Percentiles rank a stretch among this genome's conserved stretches.
These are phyloP conservation scores for Pammene fasciana DNA, from an alignment of 2,888 invertebrate genomes.

Conservation along the genomic window DNA sequence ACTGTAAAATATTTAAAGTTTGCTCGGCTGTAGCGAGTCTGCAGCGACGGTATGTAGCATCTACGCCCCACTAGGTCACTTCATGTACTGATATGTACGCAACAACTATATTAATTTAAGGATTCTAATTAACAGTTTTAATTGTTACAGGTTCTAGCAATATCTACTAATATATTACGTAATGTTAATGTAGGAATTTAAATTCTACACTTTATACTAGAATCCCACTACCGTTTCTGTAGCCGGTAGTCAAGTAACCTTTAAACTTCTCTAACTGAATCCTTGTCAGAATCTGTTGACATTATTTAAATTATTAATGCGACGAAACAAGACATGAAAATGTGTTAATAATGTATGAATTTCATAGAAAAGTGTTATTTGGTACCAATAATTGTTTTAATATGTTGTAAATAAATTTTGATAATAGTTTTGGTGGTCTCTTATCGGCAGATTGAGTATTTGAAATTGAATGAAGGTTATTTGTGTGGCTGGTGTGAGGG, in stretches of 20 bases:
- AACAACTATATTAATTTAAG: slow-evolving; percentile 64
- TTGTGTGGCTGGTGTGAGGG: slow-evolving; percentile 18
- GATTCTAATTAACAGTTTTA: slow-evolving; percentile 71
- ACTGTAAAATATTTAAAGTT: slow-evolving; percentile 61
- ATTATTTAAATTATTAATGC: slow-evolving; percentile 56
- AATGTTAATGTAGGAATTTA: slow-evolving; percentile 62
- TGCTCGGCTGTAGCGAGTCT: slow-evolving; percentile 58
- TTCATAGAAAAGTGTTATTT: slow-evolving; percentile 39
- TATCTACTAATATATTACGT: slow-evolving; percentile 70
- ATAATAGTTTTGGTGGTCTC: slow-evolving; percentile 28
- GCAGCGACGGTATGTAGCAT: slow-evolving; percentile 71
- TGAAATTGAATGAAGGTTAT: neutral
- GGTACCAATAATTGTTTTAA: slow-evolving; percentile 37
- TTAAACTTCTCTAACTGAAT: slow-evolving; percentile 57
- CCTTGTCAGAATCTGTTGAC: slow-evolving; percentile 77
- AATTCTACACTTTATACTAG: slow-evolving; percentile 73
- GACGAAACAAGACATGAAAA: slow-evolving; percentile 32
- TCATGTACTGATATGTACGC: slow-evolving; percentile 71
- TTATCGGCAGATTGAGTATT: slow-evolving; percentile 35
- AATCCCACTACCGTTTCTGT: slow-evolving; percentile 74
- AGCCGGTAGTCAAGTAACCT: slow-evolving; percentile 72
- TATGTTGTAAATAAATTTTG: slow-evolving; percentile 35
- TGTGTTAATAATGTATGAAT: slow-evolving; percentile 30
- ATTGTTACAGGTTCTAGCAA: slow-evolving; percentile 79
- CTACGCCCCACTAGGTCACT: slow-evolving; percentile 82